These are phyloP conservation scores for Tolmerus cingulatus DNA, from an alignment of 2,888 invertebrate genomes.

Conservation along the genomic window DNA sequence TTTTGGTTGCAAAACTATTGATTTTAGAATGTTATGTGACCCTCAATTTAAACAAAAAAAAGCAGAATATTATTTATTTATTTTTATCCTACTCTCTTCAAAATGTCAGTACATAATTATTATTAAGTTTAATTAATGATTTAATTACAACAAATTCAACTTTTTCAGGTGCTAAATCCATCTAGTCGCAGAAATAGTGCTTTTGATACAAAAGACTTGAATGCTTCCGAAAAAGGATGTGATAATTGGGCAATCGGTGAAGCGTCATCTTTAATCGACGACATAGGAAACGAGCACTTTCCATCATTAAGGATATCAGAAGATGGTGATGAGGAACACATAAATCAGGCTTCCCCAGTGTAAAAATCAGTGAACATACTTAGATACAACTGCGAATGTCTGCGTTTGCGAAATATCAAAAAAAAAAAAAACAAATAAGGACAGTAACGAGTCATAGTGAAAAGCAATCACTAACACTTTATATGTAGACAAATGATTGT, in stretches of 20 bases:
- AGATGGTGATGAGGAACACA: neutral
- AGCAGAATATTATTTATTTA: too few relatives aligned
- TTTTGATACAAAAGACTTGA: constrained; percentile 50
- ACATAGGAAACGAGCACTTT: constrained; percentile 47
- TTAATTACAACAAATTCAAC: neutral
- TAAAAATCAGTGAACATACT: neutral
- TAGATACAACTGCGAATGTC: neutral
- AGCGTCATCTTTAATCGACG: constrained; percentile 47
- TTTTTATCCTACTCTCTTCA: too few relatives aligned
- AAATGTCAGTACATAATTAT: too few relatives aligned
- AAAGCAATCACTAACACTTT: neutral
- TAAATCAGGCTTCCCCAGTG: neutral
- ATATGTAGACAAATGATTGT: neutral
- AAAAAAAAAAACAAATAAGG: neutral
- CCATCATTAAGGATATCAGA: constrained; percentile 39
- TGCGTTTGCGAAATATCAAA: neutral
- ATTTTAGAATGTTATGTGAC: too few relatives aligned
- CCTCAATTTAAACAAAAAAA: too few relatives aligned
- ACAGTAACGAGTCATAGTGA: neutral
- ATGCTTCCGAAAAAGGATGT: constrained; percentile 29
- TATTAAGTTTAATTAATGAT: too few relatives aligned
- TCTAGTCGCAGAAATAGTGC: constrained; percentile 54
- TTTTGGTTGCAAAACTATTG: too few relatives aligned
- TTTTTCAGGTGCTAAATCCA: constrained; percentile 53
- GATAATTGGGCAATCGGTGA: constrained; percentile 45